Evolutionary conservation across 1,140 invertebrate genomes (phyloP).

Genomic region (Drosophila pruinosa): DNA sequence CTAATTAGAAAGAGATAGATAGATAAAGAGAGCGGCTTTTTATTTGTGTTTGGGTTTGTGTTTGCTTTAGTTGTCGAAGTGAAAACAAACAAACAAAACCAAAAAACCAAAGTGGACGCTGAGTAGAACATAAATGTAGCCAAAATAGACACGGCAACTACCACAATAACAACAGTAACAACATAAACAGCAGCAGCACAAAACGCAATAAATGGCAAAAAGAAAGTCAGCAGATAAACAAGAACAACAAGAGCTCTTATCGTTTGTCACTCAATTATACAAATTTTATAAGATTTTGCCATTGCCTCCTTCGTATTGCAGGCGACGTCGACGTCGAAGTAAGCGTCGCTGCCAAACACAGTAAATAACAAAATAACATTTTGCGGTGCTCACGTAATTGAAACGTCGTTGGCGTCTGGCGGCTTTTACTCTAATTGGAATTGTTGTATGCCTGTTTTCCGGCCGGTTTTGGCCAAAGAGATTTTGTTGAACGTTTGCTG

Average conservation of each 20-base stretch:
- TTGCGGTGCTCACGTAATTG: conserved; percentile 58
- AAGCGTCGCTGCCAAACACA: neutral
- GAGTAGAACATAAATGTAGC: conserved; percentile 25
- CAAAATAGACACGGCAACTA: conserved; percentile 25
- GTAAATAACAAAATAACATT: conserved; percentile 19
- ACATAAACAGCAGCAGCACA: too few relatives aligned
- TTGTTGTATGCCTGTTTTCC: conserved; percentile 67
- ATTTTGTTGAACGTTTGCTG: conserved; percentile 57
- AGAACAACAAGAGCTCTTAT: conserved; percentile 51
- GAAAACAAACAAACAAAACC: conserved; percentile 47
- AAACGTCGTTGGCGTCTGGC: conserved; percentile 31
- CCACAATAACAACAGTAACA: conserved; percentile 6
- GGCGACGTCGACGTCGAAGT: conserved; percentile 1
- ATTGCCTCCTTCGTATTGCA: conserved; percentile 30
- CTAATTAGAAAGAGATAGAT: conserved; percentile 49
- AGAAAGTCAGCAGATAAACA: conserved; percentile 44
- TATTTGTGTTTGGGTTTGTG: conserved; percentile 18
- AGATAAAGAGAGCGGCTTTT: conserved; percentile 15
- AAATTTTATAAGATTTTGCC: conserved; percentile 46
- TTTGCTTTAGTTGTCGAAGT: conserved; percentile 28
- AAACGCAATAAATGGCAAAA: conserved; percentile 15
- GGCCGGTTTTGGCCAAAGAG: conserved; percentile 65
- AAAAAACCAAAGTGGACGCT: conserved; percentile 12
- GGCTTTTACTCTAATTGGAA: conserved; percentile 72
- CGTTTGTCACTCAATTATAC: conserved; percentile 66